Base-by-base conservation (phyloP, 2,888 invertebrate species). In the Asteroscopus sphinx region DNA sequence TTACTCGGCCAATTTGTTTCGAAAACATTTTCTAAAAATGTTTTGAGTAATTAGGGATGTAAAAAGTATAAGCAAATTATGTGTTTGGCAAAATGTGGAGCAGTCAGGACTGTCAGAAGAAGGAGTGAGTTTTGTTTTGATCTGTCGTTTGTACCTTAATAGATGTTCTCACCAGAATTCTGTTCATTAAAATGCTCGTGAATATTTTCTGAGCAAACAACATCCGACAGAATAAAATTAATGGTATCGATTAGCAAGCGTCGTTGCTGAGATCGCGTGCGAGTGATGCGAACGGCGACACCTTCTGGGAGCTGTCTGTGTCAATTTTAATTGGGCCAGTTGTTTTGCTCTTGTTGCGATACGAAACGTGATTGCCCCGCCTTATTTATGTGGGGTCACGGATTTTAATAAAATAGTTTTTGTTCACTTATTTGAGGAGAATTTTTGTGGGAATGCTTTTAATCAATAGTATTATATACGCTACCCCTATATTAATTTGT, bases 251-350 rank as follows among this genome's bases (percentile, higher is more conserved):
- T 92, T 90, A 89, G 88, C 83, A 81, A 85, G 83, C 86, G 86
- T 85, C 83, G 84, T 73, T 79, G 73, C 73, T 62, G 81, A 90
- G 92, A 93, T 93, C 88, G 93, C 93, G 93, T 93, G 93, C 91
- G 85, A 83, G 82, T 88, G 92, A 91, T 91, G 86, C 80, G 79
- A 77, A 76, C 67, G 56, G 75, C 79, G 87, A 89, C 91, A 89
- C 89, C 85, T 87, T 85, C 85, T 86, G 90, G 90, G 83, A 88
- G 88, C 89, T 84, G 89, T 83, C 86, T 83, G 87, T 93, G 93
- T 93, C 91, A 92, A 88, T 87, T 93, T 93, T 94, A 93, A 93
- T 93, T 93, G 93, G 93, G 87, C 88, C 87, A 87, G 85, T 80
- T 83, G 82, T 88, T 83, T 89, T 90, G 83, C 83, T 89, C 85